These are phyloP conservation scores for Shargacucullia verbasci DNA, from an alignment of 2,888 invertebrate genomes.

Conservation along the genomic window DNA sequence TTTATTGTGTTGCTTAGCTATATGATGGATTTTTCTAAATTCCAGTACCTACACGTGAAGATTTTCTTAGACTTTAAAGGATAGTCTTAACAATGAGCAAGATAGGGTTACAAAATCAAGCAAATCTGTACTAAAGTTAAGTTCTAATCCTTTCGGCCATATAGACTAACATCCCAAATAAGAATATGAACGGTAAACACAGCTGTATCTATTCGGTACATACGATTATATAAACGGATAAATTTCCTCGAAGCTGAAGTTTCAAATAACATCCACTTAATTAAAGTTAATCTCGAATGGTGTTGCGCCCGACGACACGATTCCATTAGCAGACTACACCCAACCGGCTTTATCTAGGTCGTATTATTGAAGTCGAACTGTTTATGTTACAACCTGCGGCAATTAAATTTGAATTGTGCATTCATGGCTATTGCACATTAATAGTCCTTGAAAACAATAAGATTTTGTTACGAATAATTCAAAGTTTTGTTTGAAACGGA, in stretches of 20 bases:
- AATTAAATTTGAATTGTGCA: conserved; percentile 52
- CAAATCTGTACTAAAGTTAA: too few relatives aligned
- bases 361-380: conserved; percentile 64
- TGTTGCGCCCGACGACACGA: conserved; percentile 78
- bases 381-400: conserved; percentile 56
- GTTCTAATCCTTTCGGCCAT: too few relatives aligned
- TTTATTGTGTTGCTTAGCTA: too few relatives aligned
- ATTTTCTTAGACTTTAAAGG: too few relatives aligned
- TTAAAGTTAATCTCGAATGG: conserved; percentile 85
- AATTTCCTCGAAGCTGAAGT: conserved; percentile 75
- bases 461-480: background rate
- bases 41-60: too few relatives aligned
- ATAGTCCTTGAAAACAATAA: conserved; percentile 17
- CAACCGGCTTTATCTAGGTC: conserved; percentile 66
- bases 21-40: too few relatives aligned
- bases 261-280: conserved; percentile 84
- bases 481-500: background rate
- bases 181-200: conserved; percentile 29
- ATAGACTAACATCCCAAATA: conserved; percentile 17
- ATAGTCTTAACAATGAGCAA: too few relatives aligned
- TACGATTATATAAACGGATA: conserved; percentile 72
- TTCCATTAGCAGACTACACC: conserved; percentile 79
- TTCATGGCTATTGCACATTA: conserved; percentile 39
- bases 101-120: too few relatives aligned
- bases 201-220: conserved; percentile 43